Evolutionary conservation across 1,140 invertebrate genomes (phyloP).

Genomic region (Temnothorax curvispinosus): DNA sequence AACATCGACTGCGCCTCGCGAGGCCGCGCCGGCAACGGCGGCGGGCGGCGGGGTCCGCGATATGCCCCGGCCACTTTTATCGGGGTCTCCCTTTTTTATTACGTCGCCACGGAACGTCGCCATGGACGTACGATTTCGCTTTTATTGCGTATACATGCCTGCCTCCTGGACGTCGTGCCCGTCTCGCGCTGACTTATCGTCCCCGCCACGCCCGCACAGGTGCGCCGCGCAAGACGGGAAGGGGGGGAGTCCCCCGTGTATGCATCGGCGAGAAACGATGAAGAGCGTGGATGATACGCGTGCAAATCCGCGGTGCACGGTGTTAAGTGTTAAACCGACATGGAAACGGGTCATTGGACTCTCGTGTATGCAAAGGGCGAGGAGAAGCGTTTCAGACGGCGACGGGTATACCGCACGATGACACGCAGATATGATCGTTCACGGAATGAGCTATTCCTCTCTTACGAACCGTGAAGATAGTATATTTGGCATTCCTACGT

Average conservation of each 20-base stretch:
- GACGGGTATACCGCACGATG: slow-evolving; percentile 8
- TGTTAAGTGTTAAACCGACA: slow-evolving; percentile 70
- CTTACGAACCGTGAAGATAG: not conserved
- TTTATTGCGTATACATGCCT: slow-evolving; percentile 58
- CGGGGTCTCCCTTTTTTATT: slow-evolving; percentile 59
- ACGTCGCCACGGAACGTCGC: slow-evolving; percentile 41
- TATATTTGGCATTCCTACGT: not conserved
- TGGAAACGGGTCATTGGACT: slow-evolving; percentile 70
- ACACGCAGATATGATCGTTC: slow-evolving; percentile 14
- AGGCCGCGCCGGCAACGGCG: slow-evolving; percentile 32
- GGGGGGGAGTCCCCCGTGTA: not conserved
- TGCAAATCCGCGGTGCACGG: slow-evolving; percentile 63
- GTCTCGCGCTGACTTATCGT: slow-evolving; percentile 56
- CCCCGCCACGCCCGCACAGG: slow-evolving; percentile 46
- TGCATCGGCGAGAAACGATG: slow-evolving; percentile 46
- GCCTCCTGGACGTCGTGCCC: slow-evolving; percentile 17
- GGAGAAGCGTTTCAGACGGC: slow-evolving; percentile 3
- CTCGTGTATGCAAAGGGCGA: slow-evolving; percentile 15
- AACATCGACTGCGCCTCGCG: slow-evolving; percentile 59
- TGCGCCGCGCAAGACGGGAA: slow-evolving; percentile 33
- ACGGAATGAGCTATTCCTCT: not conserved
- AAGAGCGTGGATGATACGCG: slow-evolving; percentile 67
- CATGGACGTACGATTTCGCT: slow-evolving; percentile 58
- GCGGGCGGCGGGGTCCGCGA: slow-evolving; percentile 21
- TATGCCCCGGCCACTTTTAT: slow-evolving; percentile 52